These are phyloP conservation scores for Drosophila fuyamai DNA, from an alignment of 1,140 invertebrate species.

Conservation along the genomic window DNA sequence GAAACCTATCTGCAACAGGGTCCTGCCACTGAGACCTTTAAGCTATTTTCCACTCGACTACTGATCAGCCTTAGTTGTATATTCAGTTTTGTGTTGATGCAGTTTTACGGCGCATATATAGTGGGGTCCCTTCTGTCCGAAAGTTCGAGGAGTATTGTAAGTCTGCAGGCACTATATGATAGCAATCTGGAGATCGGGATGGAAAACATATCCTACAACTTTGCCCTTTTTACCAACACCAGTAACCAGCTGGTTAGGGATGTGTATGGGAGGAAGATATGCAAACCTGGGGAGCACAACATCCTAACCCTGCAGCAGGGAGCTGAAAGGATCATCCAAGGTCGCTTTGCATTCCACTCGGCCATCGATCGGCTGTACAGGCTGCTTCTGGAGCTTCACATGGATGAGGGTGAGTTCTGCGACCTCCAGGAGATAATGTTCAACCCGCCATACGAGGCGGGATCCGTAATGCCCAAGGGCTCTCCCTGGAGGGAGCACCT, in stretches of 20 bases:
- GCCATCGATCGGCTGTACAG: constrained; percentile 66
- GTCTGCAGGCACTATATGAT: constrained; percentile 85
- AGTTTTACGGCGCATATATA: constrained; percentile 88
- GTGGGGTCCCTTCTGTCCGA: constrained; percentile 88
- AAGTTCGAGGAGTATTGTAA: constrained; percentile 86
- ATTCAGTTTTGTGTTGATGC: constrained; percentile 86
- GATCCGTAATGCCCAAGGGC: constrained; percentile 43
- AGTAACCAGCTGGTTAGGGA: constrained; percentile 50
- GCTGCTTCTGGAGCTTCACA: constrained; percentile 36
- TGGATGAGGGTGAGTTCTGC: constrained; percentile 67
- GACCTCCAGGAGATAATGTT: constrained; percentile 74
- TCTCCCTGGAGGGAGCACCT: constrained; percentile 72
- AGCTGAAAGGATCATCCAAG: constrained; percentile 47
- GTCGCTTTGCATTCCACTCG: constrained; percentile 75
- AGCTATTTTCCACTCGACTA: constrained; percentile 67
- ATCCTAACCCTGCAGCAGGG: constrained; percentile 61
- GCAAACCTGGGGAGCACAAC: constrained; percentile 33
- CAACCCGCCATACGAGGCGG: constrained; percentile 37
- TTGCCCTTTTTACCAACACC: constrained; percentile 83
- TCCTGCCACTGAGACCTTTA: constrained; percentile 55
- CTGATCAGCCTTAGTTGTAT: constrained; percentile 85
- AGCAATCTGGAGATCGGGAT: constrained; percentile 86
- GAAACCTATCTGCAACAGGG: constrained; percentile 76
- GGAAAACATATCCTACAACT: constrained; percentile 86
- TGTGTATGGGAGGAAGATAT: constrained; percentile 59